Conservation (phyloP, 2,888 invertebrate genomes). For the Ornithoptera priamus region DNA sequence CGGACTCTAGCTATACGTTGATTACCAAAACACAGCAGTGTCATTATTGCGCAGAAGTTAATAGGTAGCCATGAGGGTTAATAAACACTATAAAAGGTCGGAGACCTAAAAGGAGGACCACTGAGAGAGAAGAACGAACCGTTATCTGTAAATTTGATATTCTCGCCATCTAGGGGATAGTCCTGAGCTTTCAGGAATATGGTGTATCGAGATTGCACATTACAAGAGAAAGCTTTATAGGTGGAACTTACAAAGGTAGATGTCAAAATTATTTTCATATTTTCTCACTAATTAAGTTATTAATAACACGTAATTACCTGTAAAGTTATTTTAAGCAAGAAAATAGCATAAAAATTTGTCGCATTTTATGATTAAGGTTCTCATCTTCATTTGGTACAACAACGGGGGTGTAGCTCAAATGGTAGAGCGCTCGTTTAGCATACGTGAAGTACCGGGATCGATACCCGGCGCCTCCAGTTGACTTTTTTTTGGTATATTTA, state of each 20-base stretch:
- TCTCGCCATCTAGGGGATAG: conserved; percentile 1
- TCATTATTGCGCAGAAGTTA: too few relatives aligned
- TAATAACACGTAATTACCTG: background rate
- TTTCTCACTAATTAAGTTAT: background rate
- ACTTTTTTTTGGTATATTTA: background rate
- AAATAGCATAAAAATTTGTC: background rate
- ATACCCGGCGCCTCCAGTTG: conserved; percentile 11
- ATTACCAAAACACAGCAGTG: too few relatives aligned
- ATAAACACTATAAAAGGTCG: too few relatives aligned
- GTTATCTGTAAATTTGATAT: background rate
- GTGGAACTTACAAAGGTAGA: background rate
- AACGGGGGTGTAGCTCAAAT: conserved; percentile 77
- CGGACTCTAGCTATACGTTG: too few relatives aligned
- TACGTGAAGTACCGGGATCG: conserved; percentile 69
- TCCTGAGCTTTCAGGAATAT: background rate
- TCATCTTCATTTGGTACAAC: background rate
- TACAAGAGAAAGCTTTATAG: background rate
- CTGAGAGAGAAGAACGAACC: too few relatives aligned
- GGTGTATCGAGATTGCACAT: background rate
- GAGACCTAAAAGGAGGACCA: too few relatives aligned
- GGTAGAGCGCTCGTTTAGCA: conserved; percentile 81
- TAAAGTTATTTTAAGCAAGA: background rate
- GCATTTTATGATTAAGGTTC: background rate
- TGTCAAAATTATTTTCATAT: background rate
- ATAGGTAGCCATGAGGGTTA: too few relatives aligned